Evolutionary conservation across 2,113 vertebrate species (phyloP).

Genomic region (Mionectes macconnelli): DNA sequence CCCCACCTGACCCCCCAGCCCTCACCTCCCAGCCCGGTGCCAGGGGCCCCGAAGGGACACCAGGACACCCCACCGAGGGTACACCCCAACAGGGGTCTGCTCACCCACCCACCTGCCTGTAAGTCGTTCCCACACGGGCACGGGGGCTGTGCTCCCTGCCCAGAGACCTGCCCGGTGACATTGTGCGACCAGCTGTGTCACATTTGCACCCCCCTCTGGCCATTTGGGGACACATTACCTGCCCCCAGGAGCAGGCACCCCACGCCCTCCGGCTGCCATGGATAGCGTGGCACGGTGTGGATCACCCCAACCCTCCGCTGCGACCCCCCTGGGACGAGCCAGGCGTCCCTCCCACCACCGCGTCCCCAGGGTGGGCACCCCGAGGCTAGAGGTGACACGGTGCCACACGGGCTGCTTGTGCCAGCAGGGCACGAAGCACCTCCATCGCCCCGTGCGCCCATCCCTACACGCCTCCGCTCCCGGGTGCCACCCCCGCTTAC

Average conservation of each 20-base stretch:
- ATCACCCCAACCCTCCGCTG: background rate
- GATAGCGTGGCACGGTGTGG: rapidly evolving
- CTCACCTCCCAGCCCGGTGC: background rate
- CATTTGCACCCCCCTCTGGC: background rate
- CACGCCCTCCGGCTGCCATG: background rate
- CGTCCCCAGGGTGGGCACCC: background rate
- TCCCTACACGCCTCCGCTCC: background rate
- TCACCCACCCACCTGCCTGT: rapidly evolving
- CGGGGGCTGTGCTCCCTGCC: rapidly evolving
- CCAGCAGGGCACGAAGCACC: background rate
- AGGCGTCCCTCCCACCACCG: background rate
- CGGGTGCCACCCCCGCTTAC: slow-evolving; percentile 66
- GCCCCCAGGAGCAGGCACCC: background rate
- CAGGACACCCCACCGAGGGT: background rate
- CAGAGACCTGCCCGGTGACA: background rate
- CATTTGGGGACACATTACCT: background rate
- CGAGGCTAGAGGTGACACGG: background rate
- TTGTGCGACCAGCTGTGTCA: background rate
- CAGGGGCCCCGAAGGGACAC: background rate
- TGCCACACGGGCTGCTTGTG: background rate
- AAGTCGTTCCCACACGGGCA: rapidly evolving
- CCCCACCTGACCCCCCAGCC: background rate
- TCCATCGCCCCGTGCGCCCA: background rate
- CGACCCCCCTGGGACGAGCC: rapidly evolving
- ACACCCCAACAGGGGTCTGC: background rate